Percentiles rank a stretch among this genome's conserved stretches.
Conservation (phyloP, 2,888 invertebrate genomes). For the Peribatodes rhomboidaria region DNA sequence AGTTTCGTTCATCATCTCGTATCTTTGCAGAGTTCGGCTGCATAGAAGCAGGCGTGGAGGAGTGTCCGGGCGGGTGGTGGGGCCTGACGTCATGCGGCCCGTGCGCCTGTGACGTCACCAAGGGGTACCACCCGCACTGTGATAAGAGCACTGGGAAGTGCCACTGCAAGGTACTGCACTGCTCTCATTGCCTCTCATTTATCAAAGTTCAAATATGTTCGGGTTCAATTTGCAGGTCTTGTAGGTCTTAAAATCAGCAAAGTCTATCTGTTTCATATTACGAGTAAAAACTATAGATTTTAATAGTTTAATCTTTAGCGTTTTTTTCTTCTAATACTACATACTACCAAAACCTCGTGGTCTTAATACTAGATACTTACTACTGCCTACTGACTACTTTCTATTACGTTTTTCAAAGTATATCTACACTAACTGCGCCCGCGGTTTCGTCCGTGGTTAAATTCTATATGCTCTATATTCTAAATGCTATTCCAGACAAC, state of each 20-base stretch:
- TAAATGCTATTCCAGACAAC: no score
- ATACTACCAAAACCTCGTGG: no score
- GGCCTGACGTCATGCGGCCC: slow-evolving; percentile 97
- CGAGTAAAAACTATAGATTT: no score
- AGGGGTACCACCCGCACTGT: slow-evolving; percentile 96
- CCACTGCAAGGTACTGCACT: slow-evolving; percentile 90
- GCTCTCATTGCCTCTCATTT: not conserved
- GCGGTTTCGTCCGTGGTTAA: not conserved
- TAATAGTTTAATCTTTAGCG: no score
- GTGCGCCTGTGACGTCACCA: slow-evolving; percentile 93
- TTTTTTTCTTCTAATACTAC: no score
- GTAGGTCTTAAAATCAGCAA: no score
- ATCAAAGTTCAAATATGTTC: not conserved
- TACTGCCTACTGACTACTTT: no score
- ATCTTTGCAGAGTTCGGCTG: slow-evolving; percentile 87
- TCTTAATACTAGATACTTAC: no score
- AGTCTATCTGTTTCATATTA: no score
- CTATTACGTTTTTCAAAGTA: no score
- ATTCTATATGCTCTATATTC: not conserved
- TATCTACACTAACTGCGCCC: no score
- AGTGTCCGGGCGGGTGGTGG: slow-evolving; percentile 98
- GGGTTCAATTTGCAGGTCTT: no score
- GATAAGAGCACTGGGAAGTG: slow-evolving; percentile 95
- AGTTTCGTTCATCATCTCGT: not conserved
- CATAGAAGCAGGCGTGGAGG: slow-evolving; percentile 88